Base-by-base conservation (phyloP, 1,140 invertebrate genomes). In the Brachionus angularis region DNA sequence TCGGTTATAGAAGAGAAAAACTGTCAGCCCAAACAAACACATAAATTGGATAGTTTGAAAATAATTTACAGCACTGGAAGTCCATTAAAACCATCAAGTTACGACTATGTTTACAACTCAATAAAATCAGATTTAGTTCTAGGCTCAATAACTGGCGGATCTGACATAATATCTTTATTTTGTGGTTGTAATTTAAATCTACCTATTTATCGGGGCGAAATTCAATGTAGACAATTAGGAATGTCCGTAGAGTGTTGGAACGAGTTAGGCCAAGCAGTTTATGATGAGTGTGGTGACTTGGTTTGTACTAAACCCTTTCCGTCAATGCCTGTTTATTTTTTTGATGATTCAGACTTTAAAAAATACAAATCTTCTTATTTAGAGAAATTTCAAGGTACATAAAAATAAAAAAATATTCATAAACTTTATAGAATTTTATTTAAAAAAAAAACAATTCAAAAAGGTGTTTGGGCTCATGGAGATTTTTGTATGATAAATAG, bases 331-430 rank as follows among this genome's bases (percentile, higher is more conserved):
- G 80, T 82, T 1, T 77, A 80, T 71, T 86, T 87, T 76, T 84
- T 84, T 78, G 85, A 85, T 76, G 86, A 87, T 76, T 49, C 76
- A 12, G 78, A 84, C 62, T 79, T 81, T 16, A 53, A 73, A 18
- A 80, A 83, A 62, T 87, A 87, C 75, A 79, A 79, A 70, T 83
- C 84, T 52, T 84, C 85, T 5, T 87, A 87, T 75, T 86, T 87
- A 77, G 76, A 76, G n/a, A 81, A 82, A 67, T 84, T 76, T 76
- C 72, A 73, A 74, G 79, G 81, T 82, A 1, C n/a, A n/a, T n/a
- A n/a, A n/a, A n/a, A n/a, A n/a, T n/a, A n/a, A n/a, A n/a, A n/a
- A n/a, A 74, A 36, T 14, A 14, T 64, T 42, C 21, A 46, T 73
- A 72, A 72, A 55, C 7, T n/a, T 25, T 29, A 0, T 47, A 53